A percentile compares a stretch with the other conserved stretches of the same genome.
Conservation (phyloP, 2,113 vertebrate genomes). For the Hylia prasina region DNA sequence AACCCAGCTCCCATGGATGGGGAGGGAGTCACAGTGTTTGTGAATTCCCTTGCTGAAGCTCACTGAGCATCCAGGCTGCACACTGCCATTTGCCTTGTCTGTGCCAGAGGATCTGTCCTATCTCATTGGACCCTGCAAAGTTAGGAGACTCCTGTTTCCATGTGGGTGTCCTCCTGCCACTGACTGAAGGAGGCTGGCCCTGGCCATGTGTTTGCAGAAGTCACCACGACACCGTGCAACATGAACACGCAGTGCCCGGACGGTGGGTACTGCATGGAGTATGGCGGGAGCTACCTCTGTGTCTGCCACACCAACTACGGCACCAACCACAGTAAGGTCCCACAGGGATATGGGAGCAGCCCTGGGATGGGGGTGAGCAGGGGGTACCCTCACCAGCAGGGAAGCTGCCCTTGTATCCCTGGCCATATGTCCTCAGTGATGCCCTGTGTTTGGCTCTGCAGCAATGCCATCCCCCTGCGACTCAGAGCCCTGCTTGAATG, state of each 20-base stretch:
- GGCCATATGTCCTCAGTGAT: accelerated
- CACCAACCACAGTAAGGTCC: conserved; percentile 82
- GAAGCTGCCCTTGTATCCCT: background rate
- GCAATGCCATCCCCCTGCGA: conserved; percentile 92
- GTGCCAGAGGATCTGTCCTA: background rate
- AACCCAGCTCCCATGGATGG: background rate
- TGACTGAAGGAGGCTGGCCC: background rate
- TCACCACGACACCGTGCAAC: conserved; percentile 90
- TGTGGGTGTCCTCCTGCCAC: background rate
- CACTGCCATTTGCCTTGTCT: accelerated
- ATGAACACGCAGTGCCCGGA: conserved; percentile 89
- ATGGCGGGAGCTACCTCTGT: conserved; percentile 89
- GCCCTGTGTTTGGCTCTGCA: conserved; percentile 67
- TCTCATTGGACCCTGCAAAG: background rate
- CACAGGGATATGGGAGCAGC: accelerated
- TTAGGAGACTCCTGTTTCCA: background rate
- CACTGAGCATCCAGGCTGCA: background rate
- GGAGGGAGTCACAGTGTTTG: accelerated
- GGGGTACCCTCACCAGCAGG: accelerated
- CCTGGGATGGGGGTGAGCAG: background rate
- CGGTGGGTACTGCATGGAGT: conserved; percentile 91
- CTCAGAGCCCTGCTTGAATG: conserved; percentile 94
- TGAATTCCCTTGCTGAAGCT: accelerated
- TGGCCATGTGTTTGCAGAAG: conserved; percentile 71
- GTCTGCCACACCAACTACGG: conserved; percentile 89